Percentiles rank a stretch among this genome's conserved stretches.
Evolutionary conservation across 53 echinoderm and acorn worm species (phyloP).

Genomic region (Antedon mediterranea): DNA sequence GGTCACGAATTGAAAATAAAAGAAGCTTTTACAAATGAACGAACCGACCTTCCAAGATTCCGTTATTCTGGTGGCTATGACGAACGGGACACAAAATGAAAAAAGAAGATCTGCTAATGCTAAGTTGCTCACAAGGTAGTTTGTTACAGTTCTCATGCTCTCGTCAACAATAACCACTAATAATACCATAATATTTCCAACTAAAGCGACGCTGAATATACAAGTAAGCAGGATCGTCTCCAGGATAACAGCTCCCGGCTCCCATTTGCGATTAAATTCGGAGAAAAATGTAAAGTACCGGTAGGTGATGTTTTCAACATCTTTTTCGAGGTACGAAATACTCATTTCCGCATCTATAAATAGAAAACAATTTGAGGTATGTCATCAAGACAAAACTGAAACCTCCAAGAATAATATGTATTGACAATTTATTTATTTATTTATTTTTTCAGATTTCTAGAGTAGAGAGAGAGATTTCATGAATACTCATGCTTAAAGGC

Average conservation of each 20-base stretch:
- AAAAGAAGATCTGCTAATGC: constrained; percentile 31
- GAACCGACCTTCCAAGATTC: constrained; percentile 20
- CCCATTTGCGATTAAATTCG: constrained; percentile 17
- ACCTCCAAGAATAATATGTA: no score
- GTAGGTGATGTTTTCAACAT: no score
- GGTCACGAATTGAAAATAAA: constrained; percentile 11
- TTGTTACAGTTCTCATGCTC: constrained; percentile 32
- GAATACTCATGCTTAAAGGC: no score
- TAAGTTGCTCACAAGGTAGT: constrained; percentile 34
- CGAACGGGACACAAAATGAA: constrained; percentile 19
- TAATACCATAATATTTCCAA: constrained; percentile 28
- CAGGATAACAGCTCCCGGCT: constrained; percentile 2
- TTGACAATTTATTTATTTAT: no score
- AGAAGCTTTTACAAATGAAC: constrained; percentile 15
- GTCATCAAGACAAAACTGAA: no score
- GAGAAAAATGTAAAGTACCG: constrained; percentile 36
- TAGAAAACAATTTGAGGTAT: no score
- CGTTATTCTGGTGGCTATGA: constrained; percentile 31
- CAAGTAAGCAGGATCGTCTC: constrained; percentile 6
- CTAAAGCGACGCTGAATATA: constrained; percentile 8
- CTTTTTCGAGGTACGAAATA: constrained; percentile 16
- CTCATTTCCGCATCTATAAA: constrained; percentile 13
- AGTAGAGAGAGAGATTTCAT: no score
- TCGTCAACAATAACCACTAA: constrained; percentile 17
- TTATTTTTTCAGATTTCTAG: no score